Percentiles rank a stretch among this genome's conserved stretches.
phyloP scores from a whole-genome alignment of 2,888 invertebrate species.

The Baccha elongata region DNA sequence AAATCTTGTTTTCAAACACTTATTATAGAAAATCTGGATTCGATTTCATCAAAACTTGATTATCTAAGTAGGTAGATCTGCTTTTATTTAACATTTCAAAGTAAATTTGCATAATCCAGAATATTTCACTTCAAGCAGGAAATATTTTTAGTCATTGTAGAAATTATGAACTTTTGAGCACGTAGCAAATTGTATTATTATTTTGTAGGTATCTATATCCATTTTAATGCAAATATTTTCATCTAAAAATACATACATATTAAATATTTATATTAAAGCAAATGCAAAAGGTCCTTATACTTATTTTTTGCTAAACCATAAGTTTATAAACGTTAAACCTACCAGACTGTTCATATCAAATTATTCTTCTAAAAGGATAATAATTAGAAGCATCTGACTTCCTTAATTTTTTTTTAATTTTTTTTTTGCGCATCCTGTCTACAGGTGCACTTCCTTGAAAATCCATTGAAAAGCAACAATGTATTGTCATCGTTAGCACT shows the following conservation, averaged over 20 bases:
- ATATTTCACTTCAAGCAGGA: constrained; percentile 1
- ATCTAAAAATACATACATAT: background rate
- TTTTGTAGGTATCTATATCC: background rate
- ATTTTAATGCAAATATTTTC: background rate
- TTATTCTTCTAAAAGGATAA: constrained; percentile 36
- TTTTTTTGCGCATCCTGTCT: constrained; percentile 35
- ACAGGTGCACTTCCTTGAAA: constrained; percentile 44
- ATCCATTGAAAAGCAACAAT: constrained; percentile 48
- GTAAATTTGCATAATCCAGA: constrained; percentile 22
- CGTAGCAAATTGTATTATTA: constrained; percentile 11
- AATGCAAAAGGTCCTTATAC: constrained; percentile 27
- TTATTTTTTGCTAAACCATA: background rate
- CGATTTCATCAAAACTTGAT: constrained; percentile 5
- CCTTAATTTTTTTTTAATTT: constrained; percentile 7
- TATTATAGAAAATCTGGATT: constrained; percentile 12
- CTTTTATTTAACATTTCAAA: constrained; percentile 3
- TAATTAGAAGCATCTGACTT: constrained; percentile 53
- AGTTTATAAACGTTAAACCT: constrained; percentile 1
- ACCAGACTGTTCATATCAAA: constrained; percentile 31
- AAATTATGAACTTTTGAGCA: constrained; percentile 4
- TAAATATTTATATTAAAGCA: background rate
- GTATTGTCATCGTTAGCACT: constrained; percentile 2
- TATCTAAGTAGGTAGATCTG: constrained; percentile 8
- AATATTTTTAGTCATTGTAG: background rate
- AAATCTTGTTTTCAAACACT: constrained; percentile 24